Base-by-base conservation (phyloP, 1,140 invertebrate species). In the Maconellicoccus hirsutus region DNA sequence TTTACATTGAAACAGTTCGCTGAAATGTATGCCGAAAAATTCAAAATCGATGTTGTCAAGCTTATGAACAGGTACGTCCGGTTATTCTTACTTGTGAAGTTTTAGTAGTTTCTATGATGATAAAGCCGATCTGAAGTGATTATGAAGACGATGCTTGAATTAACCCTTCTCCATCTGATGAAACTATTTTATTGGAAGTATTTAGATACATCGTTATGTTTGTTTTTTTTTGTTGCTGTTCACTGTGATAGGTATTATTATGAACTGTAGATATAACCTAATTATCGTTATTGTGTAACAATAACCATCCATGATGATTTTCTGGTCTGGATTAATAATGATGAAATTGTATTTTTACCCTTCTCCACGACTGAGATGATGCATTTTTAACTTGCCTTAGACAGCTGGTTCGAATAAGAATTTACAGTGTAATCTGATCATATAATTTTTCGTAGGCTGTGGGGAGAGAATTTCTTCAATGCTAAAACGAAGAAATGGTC, bases 1-100 rank as follows among this genome's bases (percentile, higher is more conserved):
- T 99, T 99, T 80, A 99, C 97, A 70, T 84, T 99, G 52, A 99
- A 99, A 83, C 96, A 99, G 83, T 99, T 99, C 84, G 87, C 97
- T 71, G 95, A 98, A 81, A 97, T 99, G 89, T 99, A 99, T 80
- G 89, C 94, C 33, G 91, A 93, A 76, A 99, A 98, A 82, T 99
- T 99, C 85, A 96, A 96, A 81, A 96, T 99, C 77, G 93, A 97
- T 80, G 88, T 93, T 73, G 90, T 92, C 69, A 98, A 98, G 80
- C 86, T 99, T 76, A 99, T 99, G 96, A 96, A 93, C 82, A 83
- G 78, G 77, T 78, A 72, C 66, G 70, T 61, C 27, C n/a, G 0
- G 1, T 52, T 66, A 16, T 66, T 66, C 10, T 22, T 73, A 27
- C 69, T 25, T 59, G 10, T 23, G 10, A 16, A 23, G 3, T 8